Conservation (phyloP, 1,140 invertebrate genomes). For the Meloidogyne exigua region DNA sequence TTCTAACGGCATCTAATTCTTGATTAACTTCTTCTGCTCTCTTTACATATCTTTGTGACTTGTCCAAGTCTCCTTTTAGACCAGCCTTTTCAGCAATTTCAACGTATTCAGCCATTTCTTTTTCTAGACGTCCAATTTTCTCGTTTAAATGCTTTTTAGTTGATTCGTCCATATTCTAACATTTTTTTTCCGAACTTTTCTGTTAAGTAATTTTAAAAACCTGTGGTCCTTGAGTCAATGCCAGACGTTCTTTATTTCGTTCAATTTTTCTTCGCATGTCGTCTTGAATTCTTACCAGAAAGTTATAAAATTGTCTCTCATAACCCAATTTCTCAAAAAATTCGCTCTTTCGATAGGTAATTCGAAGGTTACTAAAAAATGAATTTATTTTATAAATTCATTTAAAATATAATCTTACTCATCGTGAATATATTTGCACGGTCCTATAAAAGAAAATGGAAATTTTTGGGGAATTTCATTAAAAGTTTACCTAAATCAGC, state of each 20-base stretch:
- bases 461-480: neutral
- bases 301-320: slow-evolving; percentile 41
- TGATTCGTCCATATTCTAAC: slow-evolving; percentile 31
- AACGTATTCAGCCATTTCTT: slow-evolving; percentile 31
- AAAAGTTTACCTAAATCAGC: slow-evolving; percentile 42
- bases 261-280: slow-evolving; percentile 47
- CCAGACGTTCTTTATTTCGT: slow-evolving; percentile 44
- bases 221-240: slow-evolving; percentile 35
- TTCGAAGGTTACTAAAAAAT: slow-evolving; percentile 30
- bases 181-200: too few species aligned
- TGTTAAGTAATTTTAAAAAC: neutral
- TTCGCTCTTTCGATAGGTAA: slow-evolving; percentile 39
- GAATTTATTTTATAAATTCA: neutral
- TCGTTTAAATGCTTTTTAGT: slow-evolving; percentile 28
- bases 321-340: slow-evolving; percentile 44
- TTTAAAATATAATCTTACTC: slow-evolving; percentile 21
- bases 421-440: slow-evolving; percentile 39
- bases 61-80: slow-evolving; percentile 33
- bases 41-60: slow-evolving; percentile 41
- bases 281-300: slow-evolving; percentile 35
- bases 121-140: slow-evolving; percentile 36
- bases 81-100: slow-evolving; percentile 35
- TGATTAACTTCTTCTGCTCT: slow-evolving; percentile 34
- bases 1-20: slow-evolving; percentile 31
- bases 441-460: slow-evolving; percentile 30